A percentile compares a stretch with the other conserved stretches of the same genome.
Evolutionary conservation across 53 echinoderm and acorn worm genomes (phyloP).

Genomic region (Holothuria scabra): DNA sequence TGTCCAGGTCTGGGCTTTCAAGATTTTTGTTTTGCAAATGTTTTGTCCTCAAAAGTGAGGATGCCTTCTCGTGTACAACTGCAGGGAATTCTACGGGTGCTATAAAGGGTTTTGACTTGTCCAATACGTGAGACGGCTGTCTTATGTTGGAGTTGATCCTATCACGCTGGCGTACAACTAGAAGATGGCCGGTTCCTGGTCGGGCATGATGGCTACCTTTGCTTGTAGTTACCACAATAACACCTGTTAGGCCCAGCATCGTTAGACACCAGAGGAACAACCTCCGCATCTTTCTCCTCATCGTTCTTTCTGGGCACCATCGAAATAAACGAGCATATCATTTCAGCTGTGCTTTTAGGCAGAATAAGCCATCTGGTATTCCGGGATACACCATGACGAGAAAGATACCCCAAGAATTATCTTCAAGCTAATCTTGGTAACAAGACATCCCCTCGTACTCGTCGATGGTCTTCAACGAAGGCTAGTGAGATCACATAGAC

Average conservation of each 20-base stretch:
- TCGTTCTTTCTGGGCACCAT: constrained; percentile 11
- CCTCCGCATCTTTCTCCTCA: constrained; percentile 31
- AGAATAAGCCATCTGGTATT: background rate
- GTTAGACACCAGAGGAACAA: constrained; percentile 21
- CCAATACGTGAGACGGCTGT: background rate
- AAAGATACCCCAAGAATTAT: too few species aligned
- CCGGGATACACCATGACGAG: background rate
- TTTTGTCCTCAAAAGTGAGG: background rate
- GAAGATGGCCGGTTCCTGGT: background rate
- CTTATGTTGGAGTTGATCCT: background rate
- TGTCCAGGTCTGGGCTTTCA: background rate
- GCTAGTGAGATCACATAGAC: too few species aligned
- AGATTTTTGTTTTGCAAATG: background rate
- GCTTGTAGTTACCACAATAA: constrained; percentile 3
- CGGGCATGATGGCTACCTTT: background rate
- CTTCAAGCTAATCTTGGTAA: too few species aligned
- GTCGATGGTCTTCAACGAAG: too few species aligned
- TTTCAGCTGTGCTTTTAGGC: background rate
- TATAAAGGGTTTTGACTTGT: constrained; percentile 17
- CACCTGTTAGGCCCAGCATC: constrained; percentile 40
- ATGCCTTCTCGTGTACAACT: background rate
- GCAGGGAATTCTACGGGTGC: constrained; percentile 31
- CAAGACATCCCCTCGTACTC: too few species aligned
- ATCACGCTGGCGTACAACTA: background rate
- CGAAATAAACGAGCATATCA: background rate